Conservation (phyloP, 2,888 invertebrate genomes). For the Volucella zonaria region DNA sequence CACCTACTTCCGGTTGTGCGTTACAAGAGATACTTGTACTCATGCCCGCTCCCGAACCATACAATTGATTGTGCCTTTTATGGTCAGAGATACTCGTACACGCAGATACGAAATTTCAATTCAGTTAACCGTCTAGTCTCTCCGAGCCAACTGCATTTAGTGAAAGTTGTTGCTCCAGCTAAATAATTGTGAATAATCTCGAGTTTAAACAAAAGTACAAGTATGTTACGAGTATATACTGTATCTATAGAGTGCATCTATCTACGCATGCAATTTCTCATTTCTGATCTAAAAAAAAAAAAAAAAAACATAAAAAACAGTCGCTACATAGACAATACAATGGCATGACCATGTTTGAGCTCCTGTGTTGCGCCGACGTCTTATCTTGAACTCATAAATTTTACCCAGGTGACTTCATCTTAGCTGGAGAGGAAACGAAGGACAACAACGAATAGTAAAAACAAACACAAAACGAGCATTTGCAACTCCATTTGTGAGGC, state of each 20-base stretch:
- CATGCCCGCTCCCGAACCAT: conserved; percentile 16
- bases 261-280: conserved; percentile 64
- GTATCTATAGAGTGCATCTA: conserved; percentile 36
- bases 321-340: conserved; percentile 59
- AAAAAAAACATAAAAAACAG: conserved; percentile 3
- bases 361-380: conserved; percentile 70
- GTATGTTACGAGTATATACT: conserved; percentile 12
- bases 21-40: neutral
- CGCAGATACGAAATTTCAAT: conserved; percentile 42
- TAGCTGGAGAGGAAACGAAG: neutral
- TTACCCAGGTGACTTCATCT: conserved; percentile 52
- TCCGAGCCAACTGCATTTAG: neutral
- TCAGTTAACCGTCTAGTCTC: conserved; percentile 1
- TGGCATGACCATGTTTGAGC: conserved; percentile 70
- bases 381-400: conserved; percentile 70
- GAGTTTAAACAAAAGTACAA: conserved; percentile 49
- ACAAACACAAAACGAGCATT: conserved; percentile 56
- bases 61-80: conserved; percentile 12
- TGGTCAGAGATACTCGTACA: conserved; percentile 31
- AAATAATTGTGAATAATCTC: conserved; percentile 73
- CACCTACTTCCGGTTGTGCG: conserved; percentile 63
- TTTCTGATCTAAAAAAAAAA: conserved; percentile 27
- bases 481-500: conserved; percentile 72
- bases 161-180: conserved; percentile 58
- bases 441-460: conserved; percentile 3